Base-by-base conservation (phyloP, 2,797 vertebrate genomes). In the Amblyopsis hoosieri region DNA sequence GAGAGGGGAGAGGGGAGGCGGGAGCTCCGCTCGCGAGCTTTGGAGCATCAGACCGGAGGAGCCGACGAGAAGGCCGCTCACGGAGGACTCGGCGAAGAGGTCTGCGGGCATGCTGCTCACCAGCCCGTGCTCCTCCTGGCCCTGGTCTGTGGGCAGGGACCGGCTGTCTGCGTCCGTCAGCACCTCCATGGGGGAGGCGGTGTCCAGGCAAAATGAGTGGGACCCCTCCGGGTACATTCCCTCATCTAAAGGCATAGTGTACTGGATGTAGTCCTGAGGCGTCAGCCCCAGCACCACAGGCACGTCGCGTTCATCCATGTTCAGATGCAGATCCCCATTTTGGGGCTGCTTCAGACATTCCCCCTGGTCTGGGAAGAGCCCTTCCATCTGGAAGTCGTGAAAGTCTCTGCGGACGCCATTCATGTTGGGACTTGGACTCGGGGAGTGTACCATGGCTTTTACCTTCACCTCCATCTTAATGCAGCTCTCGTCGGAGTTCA, bases 161-260 rank as follows among this genome's bases (percentile, higher is more conserved):
- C 82, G 84, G 50, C 81, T 91, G 31, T 94, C 94, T 14, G 90
- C 88, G 45, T 93, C 95, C 53, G 95, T 91, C 1, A 92, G 95
- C 79, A 98, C 95, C 89, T 99, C 98, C 96, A 98, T 98, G 75
- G 97, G 96, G 45, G 95, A 96, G 70, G 97, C 92, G 72, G 90
- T 87, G 83, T 98, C 96, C 85, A 95, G 90, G 85, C 96, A 98
- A 79, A 93, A 97, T 82, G 93, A 90, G 86, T 94, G 95, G 61
- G 96, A 92, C 75, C 95, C 95, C 87, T 97, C 95, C 57, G 96
- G 94, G 92, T 94, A 98, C 94, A 98, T 94, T 95, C 95, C 96
- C 90, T 96, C 96, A 91, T 98, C 95, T 95, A 98, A 99, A 99
- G 97, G 97, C 96, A 99, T 96, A 84, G 97, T 98, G 88, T 99